A percentile compares a stretch with the other conserved stretches of the same genome.
phyloP scores from a whole-genome alignment of 2,888 invertebrate genomes.

The Agrilus cyanescens region DNA sequence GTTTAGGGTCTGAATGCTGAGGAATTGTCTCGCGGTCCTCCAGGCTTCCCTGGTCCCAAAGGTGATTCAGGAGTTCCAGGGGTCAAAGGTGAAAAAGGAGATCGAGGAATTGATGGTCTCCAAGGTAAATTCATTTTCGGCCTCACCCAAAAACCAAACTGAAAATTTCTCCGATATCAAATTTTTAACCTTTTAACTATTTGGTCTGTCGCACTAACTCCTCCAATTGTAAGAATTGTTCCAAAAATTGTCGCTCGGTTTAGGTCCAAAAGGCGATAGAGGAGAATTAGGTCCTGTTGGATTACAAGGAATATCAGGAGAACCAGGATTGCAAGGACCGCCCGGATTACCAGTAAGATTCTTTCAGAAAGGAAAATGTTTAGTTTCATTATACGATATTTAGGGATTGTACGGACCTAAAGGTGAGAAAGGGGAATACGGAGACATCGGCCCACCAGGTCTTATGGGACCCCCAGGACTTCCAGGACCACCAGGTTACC shows the following conservation, averaged over 20 bases:
- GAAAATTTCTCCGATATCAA: no score
- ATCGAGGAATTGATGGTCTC: slow-evolving; percentile 40
- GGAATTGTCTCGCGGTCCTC: slow-evolving; percentile 50
- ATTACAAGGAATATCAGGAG: slow-evolving; percentile 61
- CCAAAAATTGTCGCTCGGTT: slow-evolving; percentile 17
- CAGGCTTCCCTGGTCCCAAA: slow-evolving; percentile 50
- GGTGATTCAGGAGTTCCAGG: slow-evolving; percentile 46
- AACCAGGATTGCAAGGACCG: slow-evolving; percentile 77
- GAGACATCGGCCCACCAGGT: slow-evolving; percentile 87
- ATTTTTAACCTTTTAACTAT: not conserved
- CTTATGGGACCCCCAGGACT: slow-evolving; percentile 87
- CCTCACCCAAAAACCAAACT: not conserved
- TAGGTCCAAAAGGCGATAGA: slow-evolving; percentile 62
- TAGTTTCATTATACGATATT: slow-evolving; percentile 7
- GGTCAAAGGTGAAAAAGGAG: slow-evolving; percentile 36
- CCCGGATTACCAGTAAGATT: slow-evolving; percentile 65
- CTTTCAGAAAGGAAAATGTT: not conserved
- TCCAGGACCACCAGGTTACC: slow-evolving; percentile 74
- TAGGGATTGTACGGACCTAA: slow-evolving; percentile 75
- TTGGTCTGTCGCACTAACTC: not conserved
- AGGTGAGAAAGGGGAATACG: slow-evolving; percentile 80
- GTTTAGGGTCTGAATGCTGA: slow-evolving; percentile 43
- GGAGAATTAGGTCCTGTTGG: slow-evolving; percentile 69
- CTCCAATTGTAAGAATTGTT: not conserved
- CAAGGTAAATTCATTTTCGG: slow-evolving; percentile 31